A percentile compares a stretch with the other conserved stretches of the same genome.
Conservation (phyloP, 1,140 invertebrate species). For the Lordiphosa mommai region DNA sequence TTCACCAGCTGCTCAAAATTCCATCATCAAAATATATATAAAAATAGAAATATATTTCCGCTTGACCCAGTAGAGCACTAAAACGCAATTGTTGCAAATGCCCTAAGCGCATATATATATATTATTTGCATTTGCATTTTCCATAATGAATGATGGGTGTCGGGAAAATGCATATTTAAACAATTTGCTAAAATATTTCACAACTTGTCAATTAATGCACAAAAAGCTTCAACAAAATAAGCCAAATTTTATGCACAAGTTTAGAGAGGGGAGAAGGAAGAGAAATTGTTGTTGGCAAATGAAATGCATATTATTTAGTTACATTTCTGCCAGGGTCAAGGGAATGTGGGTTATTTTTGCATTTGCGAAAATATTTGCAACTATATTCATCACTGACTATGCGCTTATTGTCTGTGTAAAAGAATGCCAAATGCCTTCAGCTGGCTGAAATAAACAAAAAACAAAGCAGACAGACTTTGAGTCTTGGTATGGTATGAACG, state of each 20-base stretch:
- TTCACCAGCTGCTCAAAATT: background rate
- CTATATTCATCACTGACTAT: too few species aligned
- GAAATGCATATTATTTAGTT: too few species aligned
- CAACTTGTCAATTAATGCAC: conserved; percentile 41
- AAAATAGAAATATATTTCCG: background rate
- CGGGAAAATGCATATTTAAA: conserved; percentile 10
- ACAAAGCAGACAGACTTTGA: too few species aligned
- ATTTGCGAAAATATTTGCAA: too few species aligned
- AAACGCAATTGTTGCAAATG: conserved; percentile 26
- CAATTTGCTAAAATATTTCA: conserved; percentile 20
- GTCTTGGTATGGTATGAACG: too few species aligned
- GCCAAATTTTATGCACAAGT: conserved; percentile 13
- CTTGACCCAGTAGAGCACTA: conserved; percentile 8
- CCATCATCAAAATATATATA: background rate
- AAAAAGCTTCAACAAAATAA: conserved; percentile 20
- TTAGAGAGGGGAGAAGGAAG: background rate
- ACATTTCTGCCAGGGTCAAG: too few species aligned
- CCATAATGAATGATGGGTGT: conserved; percentile 21
- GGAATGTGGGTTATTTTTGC: too few species aligned
- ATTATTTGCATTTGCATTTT: conserved; percentile 28
- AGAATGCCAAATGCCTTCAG: too few species aligned
- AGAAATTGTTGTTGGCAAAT: background rate
- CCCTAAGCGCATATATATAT: conserved; percentile 20
- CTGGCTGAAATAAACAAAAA: too few species aligned
- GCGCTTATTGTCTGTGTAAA: too few species aligned